Evolutionary conservation across 2,888 invertebrate genomes (phyloP).

Genomic region (Agrochola lychnidis): DNA sequence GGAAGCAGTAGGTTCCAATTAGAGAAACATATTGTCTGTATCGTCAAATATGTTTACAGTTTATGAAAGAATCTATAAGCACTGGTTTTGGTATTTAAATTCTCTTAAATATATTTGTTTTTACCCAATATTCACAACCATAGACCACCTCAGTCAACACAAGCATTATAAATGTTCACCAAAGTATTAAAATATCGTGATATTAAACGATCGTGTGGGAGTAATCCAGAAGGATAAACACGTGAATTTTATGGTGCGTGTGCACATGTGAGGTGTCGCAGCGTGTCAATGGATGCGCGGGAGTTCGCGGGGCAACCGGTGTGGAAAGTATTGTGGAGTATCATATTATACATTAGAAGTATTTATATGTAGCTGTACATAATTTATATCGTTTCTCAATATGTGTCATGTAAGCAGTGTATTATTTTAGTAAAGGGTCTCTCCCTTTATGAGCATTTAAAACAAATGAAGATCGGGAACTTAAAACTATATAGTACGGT

Average conservation of each 20-base stretch:
- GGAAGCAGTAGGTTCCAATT: slow-evolving; percentile 11
- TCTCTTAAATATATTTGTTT: neutral
- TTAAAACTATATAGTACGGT: too few species aligned
- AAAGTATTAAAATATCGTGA: slow-evolving; percentile 63
- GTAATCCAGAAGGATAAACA: slow-evolving; percentile 61
- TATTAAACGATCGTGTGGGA: slow-evolving; percentile 66
- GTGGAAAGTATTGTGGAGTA: slow-evolving; percentile 29
- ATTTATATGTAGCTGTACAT: neutral
- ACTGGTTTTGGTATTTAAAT: neutral
- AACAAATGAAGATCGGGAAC: neutral
- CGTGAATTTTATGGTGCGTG: slow-evolving; percentile 56
- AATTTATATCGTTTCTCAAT: neutral
- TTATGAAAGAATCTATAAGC: neutral
- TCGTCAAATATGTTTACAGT: neutral
- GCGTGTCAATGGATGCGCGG: slow-evolving; percentile 54
- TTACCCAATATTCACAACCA: slow-evolving; percentile 18
- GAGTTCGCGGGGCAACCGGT: slow-evolving; percentile 47
- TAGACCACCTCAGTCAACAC: slow-evolving; percentile 48
- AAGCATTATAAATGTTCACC: slow-evolving; percentile 51
- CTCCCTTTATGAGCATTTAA: neutral
- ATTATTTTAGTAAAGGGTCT: neutral
- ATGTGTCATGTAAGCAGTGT: neutral
- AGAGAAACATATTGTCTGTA: neutral
- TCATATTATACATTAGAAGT: slow-evolving; percentile 14
- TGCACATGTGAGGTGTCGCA: slow-evolving; percentile 47